phyloP scores from a whole-genome alignment of 2,113 vertebrate genomes.

The Burhinus oedicnemus region DNA sequence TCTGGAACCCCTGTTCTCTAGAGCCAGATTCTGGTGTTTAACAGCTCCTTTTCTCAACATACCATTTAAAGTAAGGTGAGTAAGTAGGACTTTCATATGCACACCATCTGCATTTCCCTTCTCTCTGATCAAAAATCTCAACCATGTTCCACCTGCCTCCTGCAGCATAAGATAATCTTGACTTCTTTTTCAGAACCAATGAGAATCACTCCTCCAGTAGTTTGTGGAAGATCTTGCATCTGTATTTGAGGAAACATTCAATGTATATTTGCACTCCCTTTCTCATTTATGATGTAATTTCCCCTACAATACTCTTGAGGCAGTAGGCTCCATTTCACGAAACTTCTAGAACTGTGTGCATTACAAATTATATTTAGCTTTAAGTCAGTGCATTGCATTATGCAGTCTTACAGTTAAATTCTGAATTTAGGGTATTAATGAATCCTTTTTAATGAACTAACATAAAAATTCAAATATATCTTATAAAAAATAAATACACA shows the following conservation, averaged over 20 bases:
- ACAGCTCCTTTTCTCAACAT: background rate
- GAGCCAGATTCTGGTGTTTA: background rate
- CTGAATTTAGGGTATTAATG: background rate
- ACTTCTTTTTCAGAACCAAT: background rate
- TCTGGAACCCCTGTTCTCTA: background rate
- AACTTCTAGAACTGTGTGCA: fast-evolving
- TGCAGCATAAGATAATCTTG: background rate
- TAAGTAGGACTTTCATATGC: background rate
- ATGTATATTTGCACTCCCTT: background rate
- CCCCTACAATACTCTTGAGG: background rate
- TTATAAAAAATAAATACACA: background rate
- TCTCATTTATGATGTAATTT: background rate
- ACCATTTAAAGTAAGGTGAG: background rate
- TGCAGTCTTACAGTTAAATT: background rate
- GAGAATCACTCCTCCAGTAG: background rate
- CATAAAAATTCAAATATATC: background rate
- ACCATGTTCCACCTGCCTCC: background rate
- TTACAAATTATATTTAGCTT: background rate
- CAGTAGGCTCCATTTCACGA: background rate
- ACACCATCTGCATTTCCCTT: background rate
- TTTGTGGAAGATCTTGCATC: background rate
- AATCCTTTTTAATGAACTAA: background rate
- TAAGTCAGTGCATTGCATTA: background rate
- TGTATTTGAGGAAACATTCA: background rate
- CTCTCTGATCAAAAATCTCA: background rate